phyloP scores from a whole-genome alignment of 1,140 invertebrate species.

The Zaprionus africanus region DNA sequence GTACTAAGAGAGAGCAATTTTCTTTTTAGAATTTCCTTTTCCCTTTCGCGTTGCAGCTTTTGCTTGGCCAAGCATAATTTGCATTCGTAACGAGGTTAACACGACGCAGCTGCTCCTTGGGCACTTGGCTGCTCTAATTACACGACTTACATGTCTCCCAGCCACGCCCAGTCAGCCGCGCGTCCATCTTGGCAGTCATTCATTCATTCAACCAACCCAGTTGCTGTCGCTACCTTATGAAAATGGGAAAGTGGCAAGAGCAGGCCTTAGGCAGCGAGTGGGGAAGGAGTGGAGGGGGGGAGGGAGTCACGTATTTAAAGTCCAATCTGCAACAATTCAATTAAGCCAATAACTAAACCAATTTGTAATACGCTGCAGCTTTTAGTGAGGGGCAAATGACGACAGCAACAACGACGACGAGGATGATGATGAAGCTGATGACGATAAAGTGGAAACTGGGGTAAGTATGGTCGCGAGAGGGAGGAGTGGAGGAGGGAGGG shows the following conservation, averaged over 20 bases:
- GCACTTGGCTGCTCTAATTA: constrained; percentile 57
- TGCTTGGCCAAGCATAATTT: constrained; percentile 47
- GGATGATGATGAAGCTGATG: constrained; percentile 36
- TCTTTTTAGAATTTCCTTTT: constrained; percentile 6
- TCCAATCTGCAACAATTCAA: constrained; percentile 79
- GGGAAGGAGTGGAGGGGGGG: background rate
- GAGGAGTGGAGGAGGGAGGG: constrained; percentile 28
- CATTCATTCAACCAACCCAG: background rate
- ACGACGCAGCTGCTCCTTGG: constrained; percentile 9
- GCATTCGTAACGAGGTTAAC: constrained; percentile 70
- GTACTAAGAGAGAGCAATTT: background rate
- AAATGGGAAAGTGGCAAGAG: constrained; percentile 40
- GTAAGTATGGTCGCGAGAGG: constrained; percentile 36
- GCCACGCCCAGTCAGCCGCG: constrained; percentile 4
- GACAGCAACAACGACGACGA: constrained; percentile 13
- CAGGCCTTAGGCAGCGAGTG: constrained; percentile 10
- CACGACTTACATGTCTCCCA: constrained; percentile 35
- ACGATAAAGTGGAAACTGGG: constrained; percentile 13
- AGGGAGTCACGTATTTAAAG: constrained; percentile 62
- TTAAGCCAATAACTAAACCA: constrained; percentile 80
- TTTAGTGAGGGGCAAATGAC: constrained; percentile 53
- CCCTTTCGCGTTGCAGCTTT: constrained; percentile 4
- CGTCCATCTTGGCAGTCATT: background rate
- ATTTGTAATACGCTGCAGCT: constrained; percentile 76
- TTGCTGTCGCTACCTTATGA: constrained; percentile 36